Conservation (phyloP, 2,797 vertebrate species). For the Selene dorsalis region DNA sequence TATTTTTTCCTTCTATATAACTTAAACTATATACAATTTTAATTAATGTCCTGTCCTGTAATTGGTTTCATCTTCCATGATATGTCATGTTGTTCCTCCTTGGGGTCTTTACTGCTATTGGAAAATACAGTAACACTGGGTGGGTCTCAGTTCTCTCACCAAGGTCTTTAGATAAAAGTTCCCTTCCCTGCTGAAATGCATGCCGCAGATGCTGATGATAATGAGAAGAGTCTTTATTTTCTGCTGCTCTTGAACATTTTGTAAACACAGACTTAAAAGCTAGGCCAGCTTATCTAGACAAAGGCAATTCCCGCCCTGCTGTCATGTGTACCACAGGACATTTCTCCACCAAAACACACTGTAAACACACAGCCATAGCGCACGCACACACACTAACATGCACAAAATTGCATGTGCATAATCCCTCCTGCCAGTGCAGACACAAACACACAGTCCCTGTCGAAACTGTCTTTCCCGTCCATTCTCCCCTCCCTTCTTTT, state of each 20-base stretch:
- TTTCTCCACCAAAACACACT: slow-evolving; percentile 55
- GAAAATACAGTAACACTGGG: slow-evolving; percentile 53
- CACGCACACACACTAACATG: slow-evolving; percentile 47
- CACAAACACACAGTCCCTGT: slow-evolving; percentile 76
- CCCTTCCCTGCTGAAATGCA: slow-evolving; percentile 33
- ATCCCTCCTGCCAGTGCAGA: slow-evolving; percentile 57
- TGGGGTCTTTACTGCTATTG: slow-evolving; percentile 27
- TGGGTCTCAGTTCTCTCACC: slow-evolving; percentile 45
- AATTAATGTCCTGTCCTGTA: too few relatives aligned
- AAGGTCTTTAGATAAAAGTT: slow-evolving; percentile 68
- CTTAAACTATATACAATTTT: neutral
- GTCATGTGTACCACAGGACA: slow-evolving; percentile 65
- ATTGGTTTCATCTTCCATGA: neutral
- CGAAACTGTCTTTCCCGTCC: slow-evolving; percentile 76
- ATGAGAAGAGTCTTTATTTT: slow-evolving; percentile 61
- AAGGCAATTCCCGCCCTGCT: slow-evolving; percentile 72
- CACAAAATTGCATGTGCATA: slow-evolving; percentile 58
- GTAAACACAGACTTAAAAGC: slow-evolving; percentile 78
- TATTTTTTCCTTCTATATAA: neutral
- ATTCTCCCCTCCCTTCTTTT: slow-evolving; percentile 74
- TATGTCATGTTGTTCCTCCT: slow-evolving; percentile 31
- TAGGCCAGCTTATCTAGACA: slow-evolving; percentile 71
- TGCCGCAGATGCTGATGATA: slow-evolving; percentile 47
- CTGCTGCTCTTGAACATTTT: slow-evolving; percentile 66
- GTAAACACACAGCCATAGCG: slow-evolving; percentile 63